Conservation (phyloP, 2,113 vertebrate species). For the Tenebrosternarchus preto region DNA sequence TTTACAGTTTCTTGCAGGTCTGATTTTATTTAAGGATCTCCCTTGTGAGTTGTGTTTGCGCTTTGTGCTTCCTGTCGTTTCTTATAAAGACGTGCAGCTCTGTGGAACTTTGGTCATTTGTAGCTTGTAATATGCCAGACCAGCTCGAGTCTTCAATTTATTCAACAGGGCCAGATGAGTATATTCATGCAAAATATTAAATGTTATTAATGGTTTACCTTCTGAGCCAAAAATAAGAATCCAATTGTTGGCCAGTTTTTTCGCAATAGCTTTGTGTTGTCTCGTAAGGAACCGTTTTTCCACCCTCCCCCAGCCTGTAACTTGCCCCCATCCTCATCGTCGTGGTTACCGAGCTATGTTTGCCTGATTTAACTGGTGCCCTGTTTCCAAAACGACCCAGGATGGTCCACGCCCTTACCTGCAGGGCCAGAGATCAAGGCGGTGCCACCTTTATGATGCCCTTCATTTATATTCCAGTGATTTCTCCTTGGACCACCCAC, state of each 20-base stretch:
- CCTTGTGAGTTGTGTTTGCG: slow-evolving; percentile 33
- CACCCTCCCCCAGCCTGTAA: too few relatives aligned
- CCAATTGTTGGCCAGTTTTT: too few relatives aligned
- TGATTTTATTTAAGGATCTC: slow-evolving; percentile 1
- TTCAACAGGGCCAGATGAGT: not conserved
- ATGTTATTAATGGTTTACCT: not conserved
- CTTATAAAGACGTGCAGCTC: slow-evolving; percentile 2
- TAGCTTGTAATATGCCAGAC: not conserved
- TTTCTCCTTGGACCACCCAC: not conserved
- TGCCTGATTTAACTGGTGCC: too few relatives aligned
- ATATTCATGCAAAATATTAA: too few relatives aligned
- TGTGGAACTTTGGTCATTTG: slow-evolving; percentile 12
- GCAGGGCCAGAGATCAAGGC: slow-evolving; percentile 33
- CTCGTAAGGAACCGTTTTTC: too few relatives aligned
- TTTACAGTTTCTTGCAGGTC: slow-evolving; percentile 35
- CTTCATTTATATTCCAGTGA: slow-evolving; percentile 47
- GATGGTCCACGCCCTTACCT: not conserved
- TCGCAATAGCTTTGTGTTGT: too few relatives aligned
- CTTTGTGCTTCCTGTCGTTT: slow-evolving; percentile 5
- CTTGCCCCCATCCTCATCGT: too few relatives aligned
- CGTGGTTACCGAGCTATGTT: too few relatives aligned
- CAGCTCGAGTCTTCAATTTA: not conserved
- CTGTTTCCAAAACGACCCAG: too few relatives aligned
- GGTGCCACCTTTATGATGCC: slow-evolving; percentile 34
- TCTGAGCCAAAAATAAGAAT: not conserved